A percentile compares a stretch with the other conserved stretches of the same genome.
These are phyloP conservation scores for Alcis repandata DNA, from an alignment of 2,888 invertebrate species.

Conservation along the genomic window DNA sequence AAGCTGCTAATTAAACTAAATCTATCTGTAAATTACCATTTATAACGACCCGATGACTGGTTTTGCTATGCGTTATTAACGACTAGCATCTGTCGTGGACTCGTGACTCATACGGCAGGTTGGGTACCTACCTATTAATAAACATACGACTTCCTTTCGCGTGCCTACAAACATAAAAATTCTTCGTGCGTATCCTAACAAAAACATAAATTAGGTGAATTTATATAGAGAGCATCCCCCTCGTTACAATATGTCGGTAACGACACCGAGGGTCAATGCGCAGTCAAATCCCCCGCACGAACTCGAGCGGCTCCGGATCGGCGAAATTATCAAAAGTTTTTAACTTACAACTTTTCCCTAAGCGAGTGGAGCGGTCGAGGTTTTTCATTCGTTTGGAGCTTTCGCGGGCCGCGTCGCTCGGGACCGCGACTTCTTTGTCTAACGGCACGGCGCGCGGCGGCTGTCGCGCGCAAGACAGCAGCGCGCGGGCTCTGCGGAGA, in stretches of 20 bases:
- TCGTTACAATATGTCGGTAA: constrained; percentile 83
- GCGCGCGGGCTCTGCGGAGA: constrained; percentile 44
- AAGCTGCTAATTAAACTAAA: constrained; percentile 54
- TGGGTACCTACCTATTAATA: constrained; percentile 73
- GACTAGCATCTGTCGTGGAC: constrained; percentile 57
- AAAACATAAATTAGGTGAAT: constrained; percentile 85
- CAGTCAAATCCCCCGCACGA: constrained; percentile 76
- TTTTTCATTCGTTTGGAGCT: constrained; percentile 73
- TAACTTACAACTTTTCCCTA: constrained; percentile 83
- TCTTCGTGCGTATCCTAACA: constrained; percentile 83
- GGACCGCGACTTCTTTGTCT: constrained; percentile 69
- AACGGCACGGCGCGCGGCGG: constrained; percentile 52
- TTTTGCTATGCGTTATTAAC: constrained; percentile 70
- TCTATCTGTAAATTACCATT: constrained; percentile 49
- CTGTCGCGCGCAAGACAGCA: constrained; percentile 32
- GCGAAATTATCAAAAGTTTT: constrained; percentile 84
- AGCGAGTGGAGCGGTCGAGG: constrained; percentile 69
- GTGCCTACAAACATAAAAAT: constrained; percentile 82
- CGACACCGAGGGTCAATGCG: constrained; percentile 80
- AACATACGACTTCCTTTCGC: constrained; percentile 83
- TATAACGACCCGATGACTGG: constrained; percentile 64
- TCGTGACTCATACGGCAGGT: constrained; percentile 71
- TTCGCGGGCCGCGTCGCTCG: constrained; percentile 58
- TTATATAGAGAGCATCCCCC: constrained; percentile 84
- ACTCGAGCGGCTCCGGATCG: constrained; percentile 72